Evolutionary conservation across 2,113 vertebrate species (phyloP).

Genomic region (Ptilonorhynchus violaceus): DNA sequence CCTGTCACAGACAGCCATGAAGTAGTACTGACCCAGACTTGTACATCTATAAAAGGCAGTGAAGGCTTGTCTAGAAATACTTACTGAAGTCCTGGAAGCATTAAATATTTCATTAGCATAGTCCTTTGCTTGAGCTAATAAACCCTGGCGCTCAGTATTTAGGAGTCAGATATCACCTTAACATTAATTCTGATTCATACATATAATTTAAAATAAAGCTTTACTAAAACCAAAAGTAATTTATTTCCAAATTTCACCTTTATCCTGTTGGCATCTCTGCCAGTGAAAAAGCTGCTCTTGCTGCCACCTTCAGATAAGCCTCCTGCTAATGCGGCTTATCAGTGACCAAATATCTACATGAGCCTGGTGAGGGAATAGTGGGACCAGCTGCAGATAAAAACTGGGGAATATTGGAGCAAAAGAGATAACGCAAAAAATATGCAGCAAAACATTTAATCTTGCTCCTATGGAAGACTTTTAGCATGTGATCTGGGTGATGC

Average conservation of each 20-base stretch:
- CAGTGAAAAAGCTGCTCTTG: not conserved
- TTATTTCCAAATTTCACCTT: not conserved
- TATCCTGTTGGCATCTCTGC: not conserved
- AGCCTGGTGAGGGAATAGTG: not conserved
- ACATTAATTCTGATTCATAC: not conserved
- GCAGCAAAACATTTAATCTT: not conserved
- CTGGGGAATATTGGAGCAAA: not conserved
- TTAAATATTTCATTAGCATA: conserved; percentile 6
- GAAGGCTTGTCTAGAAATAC: conserved; percentile 25
- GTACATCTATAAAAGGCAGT: conserved; percentile 28
- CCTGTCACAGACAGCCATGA: not conserved
- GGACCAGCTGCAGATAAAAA: not conserved
- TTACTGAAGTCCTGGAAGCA: conserved; percentile 1
- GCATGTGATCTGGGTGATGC: not conserved
- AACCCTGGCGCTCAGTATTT: not conserved
- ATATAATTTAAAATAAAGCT: not conserved
- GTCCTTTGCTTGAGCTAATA: not conserved
- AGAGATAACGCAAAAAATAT: not conserved
- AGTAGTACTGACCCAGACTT: conserved; percentile 41
- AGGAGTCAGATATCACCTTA: not conserved
- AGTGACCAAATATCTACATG: not conserved
- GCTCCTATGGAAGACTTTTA: not conserved
- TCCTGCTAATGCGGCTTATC: not conserved
- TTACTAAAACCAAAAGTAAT: not conserved
- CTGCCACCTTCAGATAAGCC: not conserved